Base-by-base conservation (phyloP, 2,797 vertebrate species). In the Setipinna tenuifilis region DNA sequence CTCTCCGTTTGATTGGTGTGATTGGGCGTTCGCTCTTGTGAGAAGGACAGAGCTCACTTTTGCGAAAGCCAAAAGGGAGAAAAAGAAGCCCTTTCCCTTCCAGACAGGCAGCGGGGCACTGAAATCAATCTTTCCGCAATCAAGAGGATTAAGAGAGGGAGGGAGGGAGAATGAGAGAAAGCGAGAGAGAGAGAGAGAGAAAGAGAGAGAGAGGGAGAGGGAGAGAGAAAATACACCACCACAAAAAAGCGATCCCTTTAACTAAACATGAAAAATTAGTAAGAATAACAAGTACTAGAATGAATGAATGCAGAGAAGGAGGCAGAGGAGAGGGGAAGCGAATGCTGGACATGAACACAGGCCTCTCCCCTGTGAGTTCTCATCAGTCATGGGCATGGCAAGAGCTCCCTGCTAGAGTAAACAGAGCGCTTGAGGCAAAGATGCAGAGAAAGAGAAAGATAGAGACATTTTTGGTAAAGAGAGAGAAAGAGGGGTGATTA, bases 101-200 rank as follows among this genome's bases (percentile, higher is more conserved):
- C 71, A 78, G 71, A 44, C 71, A 78, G 31, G 35, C 71, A 78
- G 31, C 71, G 17, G 71, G 31, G 35, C 35, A 78, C 71, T 78
- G 71, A 78, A 78, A 78, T 78, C 71, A 78, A 78, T 78, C 71
- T 78, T 78, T 44, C 35, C 71, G 71, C 71, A 78, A 78, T 78
- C 71, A 78, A 41, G 35, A 78, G 71, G 71, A 78, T 78, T 78
- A 78, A 78, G 31, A 78, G 71, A 78, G 31, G 0, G 71, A 44
- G 71, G 50, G 71, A 78, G 71, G 2, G 71, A 44, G 71, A 78
- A 17, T 44, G 71, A 78, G 71, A 9, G 71, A 44, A 31, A 78
- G 31, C 44, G 71, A 78, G 71, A 9, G 71, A 44, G 71, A 78
- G 31, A 78, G 71, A 78, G 71, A 9, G 71, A 44, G 71, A 78